These are phyloP conservation scores for Micronycteris hirsuta DNA, from an alignment of 2,113 vertebrate genomes.

Conservation along the genomic window DNA sequence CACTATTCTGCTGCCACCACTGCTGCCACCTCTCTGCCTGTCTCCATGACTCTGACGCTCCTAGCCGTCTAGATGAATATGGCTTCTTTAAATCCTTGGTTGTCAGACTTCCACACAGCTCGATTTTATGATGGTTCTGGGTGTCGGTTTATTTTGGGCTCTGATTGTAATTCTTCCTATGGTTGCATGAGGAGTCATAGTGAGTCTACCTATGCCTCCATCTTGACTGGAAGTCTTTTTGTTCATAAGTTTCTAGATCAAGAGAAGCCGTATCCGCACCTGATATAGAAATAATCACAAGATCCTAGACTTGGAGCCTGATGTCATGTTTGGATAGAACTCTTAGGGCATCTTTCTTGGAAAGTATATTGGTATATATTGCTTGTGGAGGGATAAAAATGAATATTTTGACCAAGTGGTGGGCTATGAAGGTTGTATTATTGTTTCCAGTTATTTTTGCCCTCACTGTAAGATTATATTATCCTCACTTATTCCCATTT, in stretches of 20 bases:
- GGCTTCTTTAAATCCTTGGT: too few species aligned
- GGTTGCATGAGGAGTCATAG: too few species aligned
- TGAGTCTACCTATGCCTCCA: too few species aligned
- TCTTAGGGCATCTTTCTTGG: background rate
- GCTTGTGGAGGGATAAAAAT: background rate
- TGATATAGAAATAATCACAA: slow-evolving; percentile 17
- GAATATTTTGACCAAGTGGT: slow-evolving; percentile 14
- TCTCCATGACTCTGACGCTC: too few species aligned
- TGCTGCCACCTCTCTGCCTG: too few species aligned
- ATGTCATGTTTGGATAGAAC: background rate
- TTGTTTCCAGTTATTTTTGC: slow-evolving; percentile 4
- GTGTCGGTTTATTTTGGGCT: too few species aligned
- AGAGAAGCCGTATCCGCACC: background rate
- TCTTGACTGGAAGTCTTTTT: too few species aligned
- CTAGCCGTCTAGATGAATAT: too few species aligned
- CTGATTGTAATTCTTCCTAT: too few species aligned
- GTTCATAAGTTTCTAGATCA: background rate
- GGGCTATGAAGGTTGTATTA: background rate
- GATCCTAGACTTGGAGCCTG: background rate
- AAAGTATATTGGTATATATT: background rate
- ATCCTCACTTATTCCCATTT: background rate
- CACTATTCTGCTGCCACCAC: too few species aligned
- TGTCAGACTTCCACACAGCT: too few species aligned
- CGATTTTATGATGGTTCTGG: too few species aligned
- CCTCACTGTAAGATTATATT: background rate